Percentiles rank a stretch among this genome's conserved stretches.
These are phyloP conservation scores for Paedocypris sp. DNA, from an alignment of 2,113 vertebrate species.

Conservation along the genomic window DNA sequence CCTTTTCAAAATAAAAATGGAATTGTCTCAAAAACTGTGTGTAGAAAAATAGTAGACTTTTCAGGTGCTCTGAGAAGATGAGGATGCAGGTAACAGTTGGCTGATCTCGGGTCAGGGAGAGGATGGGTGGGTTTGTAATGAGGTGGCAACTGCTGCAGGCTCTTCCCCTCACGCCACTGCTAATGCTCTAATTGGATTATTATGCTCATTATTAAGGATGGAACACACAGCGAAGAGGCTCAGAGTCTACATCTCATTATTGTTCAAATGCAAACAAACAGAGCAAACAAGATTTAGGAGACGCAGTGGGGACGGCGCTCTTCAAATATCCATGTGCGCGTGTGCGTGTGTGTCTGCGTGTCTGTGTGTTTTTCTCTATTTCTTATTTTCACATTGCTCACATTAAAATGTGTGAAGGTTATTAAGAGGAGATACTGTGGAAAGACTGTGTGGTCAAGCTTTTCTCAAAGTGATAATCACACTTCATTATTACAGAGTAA, in stretches of 20 bases:
- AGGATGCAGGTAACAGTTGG: background rate
- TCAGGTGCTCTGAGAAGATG: background rate
- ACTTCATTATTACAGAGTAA: too few species aligned
- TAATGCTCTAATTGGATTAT: conserved; percentile 20
- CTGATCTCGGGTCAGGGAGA: background rate
- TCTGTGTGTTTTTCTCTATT: background rate
- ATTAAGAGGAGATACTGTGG: too few species aligned
- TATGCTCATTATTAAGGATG: conserved; percentile 8
- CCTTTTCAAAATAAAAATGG: too few species aligned
- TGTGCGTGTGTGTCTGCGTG: background rate
- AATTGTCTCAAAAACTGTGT: too few species aligned
- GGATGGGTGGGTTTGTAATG: conserved; percentile 7
- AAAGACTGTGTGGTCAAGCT: too few species aligned
- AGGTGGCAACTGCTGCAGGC: background rate
- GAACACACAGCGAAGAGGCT: conserved; percentile 8
- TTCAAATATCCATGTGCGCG: background rate
- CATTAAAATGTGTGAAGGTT: too few species aligned
- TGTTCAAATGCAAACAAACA: conserved; percentile 24
- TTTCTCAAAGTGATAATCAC: too few species aligned
- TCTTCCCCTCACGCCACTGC: background rate
- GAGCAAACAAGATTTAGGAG: conserved; percentile 15
- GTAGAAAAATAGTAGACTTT: too few species aligned
- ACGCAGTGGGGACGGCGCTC: conserved; percentile 1
- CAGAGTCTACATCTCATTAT: conserved; percentile 14
- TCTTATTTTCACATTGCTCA: too few species aligned